These are phyloP conservation scores for Sitobion miscanthi DNA, from an alignment of 1,140 invertebrate genomes.

Conservation along the genomic window DNA sequence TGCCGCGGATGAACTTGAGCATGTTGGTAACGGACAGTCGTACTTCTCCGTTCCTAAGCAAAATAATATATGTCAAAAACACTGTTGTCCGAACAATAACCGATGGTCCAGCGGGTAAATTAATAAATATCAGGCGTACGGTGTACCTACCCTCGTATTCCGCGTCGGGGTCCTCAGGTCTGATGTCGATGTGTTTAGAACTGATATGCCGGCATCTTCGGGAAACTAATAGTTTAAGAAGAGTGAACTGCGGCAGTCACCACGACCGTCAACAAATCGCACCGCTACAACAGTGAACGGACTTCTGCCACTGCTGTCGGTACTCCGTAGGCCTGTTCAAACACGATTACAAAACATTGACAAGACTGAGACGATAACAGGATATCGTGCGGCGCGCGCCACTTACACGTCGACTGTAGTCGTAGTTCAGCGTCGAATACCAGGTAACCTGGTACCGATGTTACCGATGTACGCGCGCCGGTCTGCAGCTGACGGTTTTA, in stretches of 20 bases:
- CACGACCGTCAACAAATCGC: neutral
- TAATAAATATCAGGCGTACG: neutral
- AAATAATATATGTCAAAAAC: neutral
- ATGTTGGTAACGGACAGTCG: conserved; percentile 64
- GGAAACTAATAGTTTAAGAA: neutral
- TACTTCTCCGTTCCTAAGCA: neutral
- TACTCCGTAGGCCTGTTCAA: neutral
- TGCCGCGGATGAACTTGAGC: conserved; percentile 90
- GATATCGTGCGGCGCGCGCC: neutral
- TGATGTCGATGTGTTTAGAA: neutral
- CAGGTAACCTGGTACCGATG: neutral
- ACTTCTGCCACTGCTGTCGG: neutral
- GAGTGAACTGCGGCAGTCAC: neutral
- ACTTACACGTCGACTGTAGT: conserved; percentile 40
- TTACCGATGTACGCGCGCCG: neutral
- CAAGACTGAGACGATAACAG: neutral
- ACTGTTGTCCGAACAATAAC: neutral
- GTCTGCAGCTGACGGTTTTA: neutral
- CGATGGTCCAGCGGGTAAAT: neutral
- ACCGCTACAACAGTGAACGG: neutral
- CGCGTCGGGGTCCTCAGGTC: too few relatives aligned
- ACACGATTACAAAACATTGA: neutral
- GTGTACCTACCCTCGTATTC: neutral
- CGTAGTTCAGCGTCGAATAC: neutral
- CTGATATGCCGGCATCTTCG: neutral